Evolutionary conservation across 2,113 vertebrate species (phyloP).

Genomic region (Anolis carolinensis): DNA sequence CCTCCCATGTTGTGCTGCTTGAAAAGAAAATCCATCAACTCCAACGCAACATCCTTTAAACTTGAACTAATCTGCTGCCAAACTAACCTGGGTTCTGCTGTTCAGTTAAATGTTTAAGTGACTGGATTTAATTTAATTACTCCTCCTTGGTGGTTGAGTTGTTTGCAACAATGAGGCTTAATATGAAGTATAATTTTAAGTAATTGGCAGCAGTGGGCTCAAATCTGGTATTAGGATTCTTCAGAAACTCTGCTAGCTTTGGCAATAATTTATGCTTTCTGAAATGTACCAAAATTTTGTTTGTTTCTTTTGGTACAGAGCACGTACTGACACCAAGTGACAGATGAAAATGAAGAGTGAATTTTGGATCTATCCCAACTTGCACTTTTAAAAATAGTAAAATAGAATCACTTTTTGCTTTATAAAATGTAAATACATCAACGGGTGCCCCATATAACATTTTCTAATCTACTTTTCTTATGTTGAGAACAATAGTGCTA

Average conservation of each 20-base stretch:
- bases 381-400: neutral
- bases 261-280: constrained; percentile 42
- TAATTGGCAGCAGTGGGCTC: constrained; percentile 37
- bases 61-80: constrained; percentile 34
- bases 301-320: neutral
- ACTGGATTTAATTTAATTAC: constrained; percentile 38
- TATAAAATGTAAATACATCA: neutral
- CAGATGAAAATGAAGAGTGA: neutral
- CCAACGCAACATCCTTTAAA: constrained; percentile 15
- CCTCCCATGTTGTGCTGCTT: neutral
- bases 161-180: constrained; percentile 24
- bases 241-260: constrained; percentile 17
- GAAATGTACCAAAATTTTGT: neutral
- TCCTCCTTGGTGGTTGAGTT: constrained; percentile 27
- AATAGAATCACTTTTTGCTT: neutral
- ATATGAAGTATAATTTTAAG: constrained; percentile 42
- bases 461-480: neutral
- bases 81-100: constrained; percentile 31
- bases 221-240: constrained; percentile 38
- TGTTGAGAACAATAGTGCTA: neutral
- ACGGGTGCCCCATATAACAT: neutral
- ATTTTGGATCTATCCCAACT: neutral
- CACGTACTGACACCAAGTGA: neutral
- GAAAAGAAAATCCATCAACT: constrained; percentile 12
- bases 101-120: constrained; percentile 39